These are phyloP conservation scores for Oncopodura yosiiana DNA, from an alignment of 1,140 invertebrate species.

Conservation along the genomic window DNA sequence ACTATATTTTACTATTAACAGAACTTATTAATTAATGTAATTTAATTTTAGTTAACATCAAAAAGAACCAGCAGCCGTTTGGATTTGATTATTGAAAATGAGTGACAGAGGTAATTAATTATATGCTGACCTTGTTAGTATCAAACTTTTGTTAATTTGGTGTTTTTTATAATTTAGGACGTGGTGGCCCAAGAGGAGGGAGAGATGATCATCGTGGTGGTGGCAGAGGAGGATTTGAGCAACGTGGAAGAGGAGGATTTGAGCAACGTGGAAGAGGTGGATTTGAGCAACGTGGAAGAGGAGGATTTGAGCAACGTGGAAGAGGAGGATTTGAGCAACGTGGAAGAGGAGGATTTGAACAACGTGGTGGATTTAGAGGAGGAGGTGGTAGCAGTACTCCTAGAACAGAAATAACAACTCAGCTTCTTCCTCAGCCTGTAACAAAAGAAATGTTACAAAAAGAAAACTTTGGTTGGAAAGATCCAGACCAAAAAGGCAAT, in stretches of 20 bases:
- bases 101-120: too few species aligned
- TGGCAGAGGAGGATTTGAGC: neutral
- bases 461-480: neutral
- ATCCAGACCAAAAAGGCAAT: too few species aligned
- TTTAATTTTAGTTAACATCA: too few species aligned
- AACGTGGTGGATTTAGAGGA: constrained; percentile 1
- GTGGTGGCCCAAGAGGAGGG: neutral
- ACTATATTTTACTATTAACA: too few species aligned
- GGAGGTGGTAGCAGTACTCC: neutral
- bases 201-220: neutral
- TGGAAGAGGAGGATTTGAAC: neutral
- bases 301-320: neutral
- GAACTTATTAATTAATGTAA: too few species aligned
- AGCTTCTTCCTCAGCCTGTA: neutral
- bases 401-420: neutral
- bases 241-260: neutral
- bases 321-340: neutral
- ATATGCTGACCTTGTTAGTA: too few species aligned
- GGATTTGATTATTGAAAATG: too few species aligned
- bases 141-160: too few species aligned
- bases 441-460: neutral
- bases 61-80: too few species aligned
- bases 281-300: neutral
- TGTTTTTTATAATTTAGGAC: too few species aligned
- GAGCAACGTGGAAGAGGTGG: neutral